Conservation (phyloP, 2,797 vertebrate species). For the Falco peregrinus region DNA sequence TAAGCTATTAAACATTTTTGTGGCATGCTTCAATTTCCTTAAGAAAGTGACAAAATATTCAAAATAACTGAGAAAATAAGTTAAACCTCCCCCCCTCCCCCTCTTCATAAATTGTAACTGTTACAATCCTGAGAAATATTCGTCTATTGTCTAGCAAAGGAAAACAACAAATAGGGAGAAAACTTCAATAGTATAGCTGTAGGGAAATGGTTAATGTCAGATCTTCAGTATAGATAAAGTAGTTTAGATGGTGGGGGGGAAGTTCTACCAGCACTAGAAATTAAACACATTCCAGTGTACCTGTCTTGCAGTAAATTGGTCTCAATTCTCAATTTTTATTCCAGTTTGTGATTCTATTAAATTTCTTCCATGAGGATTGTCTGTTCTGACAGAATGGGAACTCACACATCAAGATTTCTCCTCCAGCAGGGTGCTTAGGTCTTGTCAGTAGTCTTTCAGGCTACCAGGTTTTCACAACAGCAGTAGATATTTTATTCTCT, state of each 20-base stretch:
- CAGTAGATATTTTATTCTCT: background rate
- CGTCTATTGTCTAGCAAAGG: background rate
- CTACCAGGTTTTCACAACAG: background rate
- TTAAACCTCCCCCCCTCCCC: too few species aligned
- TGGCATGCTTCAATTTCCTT: background rate
- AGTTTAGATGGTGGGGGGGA: background rate
- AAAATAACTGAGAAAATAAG: background rate
- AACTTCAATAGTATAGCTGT: background rate
- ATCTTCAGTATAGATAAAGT: background rate
- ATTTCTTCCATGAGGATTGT: background rate
- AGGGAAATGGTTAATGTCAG: background rate
- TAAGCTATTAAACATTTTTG: background rate
- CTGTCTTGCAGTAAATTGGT: accelerated
- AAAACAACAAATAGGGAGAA: background rate
- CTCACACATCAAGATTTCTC: background rate
- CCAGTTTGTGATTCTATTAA: background rate
- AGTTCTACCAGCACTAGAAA: background rate
- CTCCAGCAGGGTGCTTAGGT: background rate
- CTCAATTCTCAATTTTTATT: background rate
- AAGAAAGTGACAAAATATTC: background rate
- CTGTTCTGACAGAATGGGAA: background rate
- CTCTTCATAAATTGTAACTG: background rate
- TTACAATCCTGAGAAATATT: background rate
- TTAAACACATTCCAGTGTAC: background rate
- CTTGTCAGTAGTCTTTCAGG: background rate